phyloP scores from a whole-genome alignment of 2,888 invertebrate species.

The Pyrochroa serraticornis region DNA sequence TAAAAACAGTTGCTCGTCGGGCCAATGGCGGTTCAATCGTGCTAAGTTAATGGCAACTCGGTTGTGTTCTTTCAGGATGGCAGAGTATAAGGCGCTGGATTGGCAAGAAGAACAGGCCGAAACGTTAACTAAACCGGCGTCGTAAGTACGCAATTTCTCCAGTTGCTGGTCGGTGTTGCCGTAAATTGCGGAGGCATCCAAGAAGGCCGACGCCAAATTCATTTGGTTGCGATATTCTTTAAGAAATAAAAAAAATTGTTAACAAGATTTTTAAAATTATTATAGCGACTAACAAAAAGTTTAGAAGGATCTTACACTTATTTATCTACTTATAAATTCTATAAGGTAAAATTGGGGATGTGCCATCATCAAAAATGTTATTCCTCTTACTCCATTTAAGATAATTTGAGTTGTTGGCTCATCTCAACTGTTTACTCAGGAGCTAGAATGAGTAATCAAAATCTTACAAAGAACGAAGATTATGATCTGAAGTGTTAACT shows the following conservation, averaged over 20 bases:
- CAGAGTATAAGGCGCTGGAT: conserved; percentile 74
- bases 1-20: conserved; percentile 75
- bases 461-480: too few relatives aligned
- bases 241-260: conserved; percentile 19
- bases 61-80: conserved; percentile 79
- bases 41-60: conserved; percentile 74
- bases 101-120: conserved; percentile 70
- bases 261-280: background rate
- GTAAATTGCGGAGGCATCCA: conserved; percentile 85
- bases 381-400: too few relatives aligned
- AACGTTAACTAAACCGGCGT: conserved; percentile 73
- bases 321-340: too few relatives aligned
- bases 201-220: conserved; percentile 82
- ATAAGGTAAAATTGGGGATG: too few relatives aligned
- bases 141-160: conserved; percentile 71
- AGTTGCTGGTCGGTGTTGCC: conserved; percentile 77
- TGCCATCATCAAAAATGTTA: too few relatives aligned
- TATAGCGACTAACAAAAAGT: too few relatives aligned
- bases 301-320: too few relatives aligned
- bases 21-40: conserved; percentile 78
- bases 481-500: too few relatives aligned
- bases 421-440: too few relatives aligned
- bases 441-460: too few relatives aligned
- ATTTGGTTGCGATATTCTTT: conserved; percentile 79
- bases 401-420: too few relatives aligned